phyloP scores from a whole-genome alignment of 2,888 invertebrate species.

The Cremastinae sp. region DNA sequence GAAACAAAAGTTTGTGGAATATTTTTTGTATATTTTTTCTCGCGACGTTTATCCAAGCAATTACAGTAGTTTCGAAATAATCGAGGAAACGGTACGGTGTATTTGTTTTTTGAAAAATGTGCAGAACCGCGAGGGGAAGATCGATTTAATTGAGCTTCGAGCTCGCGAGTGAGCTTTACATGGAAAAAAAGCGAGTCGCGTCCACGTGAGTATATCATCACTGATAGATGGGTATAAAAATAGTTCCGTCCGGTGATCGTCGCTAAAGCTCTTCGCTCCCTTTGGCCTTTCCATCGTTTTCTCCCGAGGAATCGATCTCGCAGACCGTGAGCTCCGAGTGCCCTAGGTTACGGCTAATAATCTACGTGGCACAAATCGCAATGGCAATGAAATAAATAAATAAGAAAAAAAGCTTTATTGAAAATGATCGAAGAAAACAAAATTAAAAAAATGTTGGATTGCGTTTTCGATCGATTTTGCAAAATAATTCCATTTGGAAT shows the following conservation, averaged over 20 bases:
- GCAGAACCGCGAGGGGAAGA: slow-evolving; percentile 18
- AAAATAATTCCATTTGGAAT: too few relatives aligned
- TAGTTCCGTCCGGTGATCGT: slow-evolving; percentile 52
- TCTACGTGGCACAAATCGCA: slow-evolving; percentile 14
- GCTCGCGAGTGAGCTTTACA: slow-evolving; percentile 52
- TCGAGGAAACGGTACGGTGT: neutral
- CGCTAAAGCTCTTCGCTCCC: slow-evolving; percentile 17
- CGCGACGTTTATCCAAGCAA: too few relatives aligned
- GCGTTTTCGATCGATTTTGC: too few relatives aligned
- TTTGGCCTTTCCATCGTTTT: too few relatives aligned
- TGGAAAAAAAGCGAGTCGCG: slow-evolving; percentile 47
- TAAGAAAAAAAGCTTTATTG: too few relatives aligned
- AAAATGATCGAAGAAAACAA: too few relatives aligned
- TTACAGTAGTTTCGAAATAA: too few relatives aligned
- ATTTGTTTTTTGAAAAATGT: slow-evolving; percentile 10
- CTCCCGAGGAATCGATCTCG: slow-evolving; percentile 38
- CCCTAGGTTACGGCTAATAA: slow-evolving; percentile 34
- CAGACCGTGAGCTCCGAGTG: slow-evolving; percentile 13
- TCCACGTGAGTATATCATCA: slow-evolving; percentile 43
- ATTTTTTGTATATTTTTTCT: too few relatives aligned
- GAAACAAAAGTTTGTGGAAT: too few relatives aligned
- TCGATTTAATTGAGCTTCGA: slow-evolving; percentile 63
- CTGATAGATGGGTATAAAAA: slow-evolving; percentile 52
- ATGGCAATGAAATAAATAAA: slow-evolving; percentile 9
- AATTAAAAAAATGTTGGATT: too few relatives aligned